Evolutionary conservation across 1,140 invertebrate species (phyloP).

Genomic region (Drosophila tropicalis): DNA sequence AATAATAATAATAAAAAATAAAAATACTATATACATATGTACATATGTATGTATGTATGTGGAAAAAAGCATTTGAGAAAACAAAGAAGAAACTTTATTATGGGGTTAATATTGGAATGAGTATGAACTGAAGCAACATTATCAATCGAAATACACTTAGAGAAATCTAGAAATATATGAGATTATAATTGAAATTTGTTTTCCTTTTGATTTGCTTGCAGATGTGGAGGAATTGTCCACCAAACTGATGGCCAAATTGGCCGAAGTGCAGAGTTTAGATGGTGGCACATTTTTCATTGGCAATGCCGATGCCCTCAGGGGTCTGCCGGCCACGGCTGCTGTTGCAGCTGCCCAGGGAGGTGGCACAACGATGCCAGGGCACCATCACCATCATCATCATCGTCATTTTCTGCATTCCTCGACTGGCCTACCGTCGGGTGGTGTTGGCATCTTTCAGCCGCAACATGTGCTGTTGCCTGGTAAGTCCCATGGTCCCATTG

Average conservation of each 20-base stretch:
- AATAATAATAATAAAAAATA: slow-evolving; percentile 16
- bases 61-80: not conserved
- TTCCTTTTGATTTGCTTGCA: slow-evolving; percentile 45
- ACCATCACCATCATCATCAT: slow-evolving; percentile 9
- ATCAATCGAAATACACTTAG: too few relatives aligned
- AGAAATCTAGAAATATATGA: too few relatives aligned
- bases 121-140: not conserved
- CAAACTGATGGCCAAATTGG: slow-evolving; percentile 83
- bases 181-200: not conserved
- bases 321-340: slow-evolving; percentile 50
- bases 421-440: slow-evolving; percentile 50
- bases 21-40: not conserved
- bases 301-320: slow-evolving; percentile 73
- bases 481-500: slow-evolving; percentile 44
- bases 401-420: slow-evolving; percentile 16
- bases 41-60: not conserved
- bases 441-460: slow-evolving; percentile 68
- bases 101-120: slow-evolving; percentile 7
- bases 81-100: slow-evolving; percentile 14
- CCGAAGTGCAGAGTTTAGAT: slow-evolving; percentile 81
- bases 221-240: slow-evolving; percentile 84
- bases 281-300: slow-evolving; percentile 82
- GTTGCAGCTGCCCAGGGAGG: slow-evolving; percentile 19
- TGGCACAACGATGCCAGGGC: slow-evolving; percentile 37
- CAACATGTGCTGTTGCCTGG: slow-evolving; percentile 81